Conservation (phyloP, 2,888 invertebrate species). For the Sminthurinus aureus region DNA sequence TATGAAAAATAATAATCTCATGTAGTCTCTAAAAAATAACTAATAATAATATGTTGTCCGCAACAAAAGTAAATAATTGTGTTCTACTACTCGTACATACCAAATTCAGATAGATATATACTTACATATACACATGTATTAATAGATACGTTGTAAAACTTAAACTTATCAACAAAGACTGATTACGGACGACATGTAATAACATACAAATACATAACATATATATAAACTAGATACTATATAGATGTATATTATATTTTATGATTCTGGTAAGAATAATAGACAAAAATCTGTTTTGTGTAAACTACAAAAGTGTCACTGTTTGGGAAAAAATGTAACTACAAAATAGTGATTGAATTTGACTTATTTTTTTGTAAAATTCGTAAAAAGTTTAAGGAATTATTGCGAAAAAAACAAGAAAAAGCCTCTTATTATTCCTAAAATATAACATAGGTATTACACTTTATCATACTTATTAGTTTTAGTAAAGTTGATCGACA, state of each 20-base stretch:
- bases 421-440: neutral
- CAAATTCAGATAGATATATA: neutral
- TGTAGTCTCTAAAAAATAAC: no score
- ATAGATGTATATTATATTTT: neutral
- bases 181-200: neutral
- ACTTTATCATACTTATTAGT: neutral
- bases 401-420: neutral
- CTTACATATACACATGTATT: neutral
- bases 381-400: neutral
- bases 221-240: no score
- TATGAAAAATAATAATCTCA: no score
- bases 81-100: neutral
- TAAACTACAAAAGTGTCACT: neutral
- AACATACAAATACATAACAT: no score
- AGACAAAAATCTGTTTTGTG: neutral
- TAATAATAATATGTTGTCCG: no score
- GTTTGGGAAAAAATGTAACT: neutral
- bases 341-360: neutral
- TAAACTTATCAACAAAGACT: neutral
- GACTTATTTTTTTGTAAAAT: constrained; percentile 16
- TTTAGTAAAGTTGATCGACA: no score
- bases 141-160: neutral
- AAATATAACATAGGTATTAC: neutral
- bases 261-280: neutral
- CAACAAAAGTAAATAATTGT: neutral